Evolutionary conservation across 2,113 vertebrate species (phyloP).

Genomic region (Cathartes aura): DNA sequence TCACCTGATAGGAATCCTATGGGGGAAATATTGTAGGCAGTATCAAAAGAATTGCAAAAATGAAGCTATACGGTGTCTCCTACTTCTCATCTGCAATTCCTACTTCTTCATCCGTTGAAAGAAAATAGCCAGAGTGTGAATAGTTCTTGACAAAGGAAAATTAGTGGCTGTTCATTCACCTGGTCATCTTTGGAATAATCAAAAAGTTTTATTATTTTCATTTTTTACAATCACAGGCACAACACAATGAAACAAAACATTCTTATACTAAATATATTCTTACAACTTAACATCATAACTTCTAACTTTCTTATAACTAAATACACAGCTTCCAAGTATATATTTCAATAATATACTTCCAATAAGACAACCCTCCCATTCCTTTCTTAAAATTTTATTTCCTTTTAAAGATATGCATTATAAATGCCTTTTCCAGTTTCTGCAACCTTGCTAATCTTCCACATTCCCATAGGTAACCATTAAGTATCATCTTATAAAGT

Average conservation of each 20-base stretch:
- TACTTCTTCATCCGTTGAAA: background rate
- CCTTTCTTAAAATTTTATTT: background rate
- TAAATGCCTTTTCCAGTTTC: background rate
- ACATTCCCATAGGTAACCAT: background rate
- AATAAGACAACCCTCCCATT: background rate
- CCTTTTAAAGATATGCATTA: background rate
- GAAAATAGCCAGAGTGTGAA: background rate
- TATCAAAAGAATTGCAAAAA: background rate
- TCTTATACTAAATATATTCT: background rate
- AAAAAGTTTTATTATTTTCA: background rate
- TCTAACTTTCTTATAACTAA: background rate
- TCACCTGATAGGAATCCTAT: background rate
- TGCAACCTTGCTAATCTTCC: background rate
- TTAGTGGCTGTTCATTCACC: background rate
- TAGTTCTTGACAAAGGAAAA: background rate
- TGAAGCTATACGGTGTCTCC: background rate
- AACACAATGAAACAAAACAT: background rate
- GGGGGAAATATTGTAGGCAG: background rate
- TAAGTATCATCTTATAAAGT: background rate
- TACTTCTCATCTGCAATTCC: background rate
- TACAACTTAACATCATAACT: background rate
- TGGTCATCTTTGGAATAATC: background rate
- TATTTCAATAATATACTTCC: background rate
- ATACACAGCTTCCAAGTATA: background rate
- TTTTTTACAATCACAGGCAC: background rate